A percentile compares a stretch with the other conserved stretches of the same genome.
phyloP scores from a whole-genome alignment of 2,113 vertebrate species.

The Pongo abelii region DNA sequence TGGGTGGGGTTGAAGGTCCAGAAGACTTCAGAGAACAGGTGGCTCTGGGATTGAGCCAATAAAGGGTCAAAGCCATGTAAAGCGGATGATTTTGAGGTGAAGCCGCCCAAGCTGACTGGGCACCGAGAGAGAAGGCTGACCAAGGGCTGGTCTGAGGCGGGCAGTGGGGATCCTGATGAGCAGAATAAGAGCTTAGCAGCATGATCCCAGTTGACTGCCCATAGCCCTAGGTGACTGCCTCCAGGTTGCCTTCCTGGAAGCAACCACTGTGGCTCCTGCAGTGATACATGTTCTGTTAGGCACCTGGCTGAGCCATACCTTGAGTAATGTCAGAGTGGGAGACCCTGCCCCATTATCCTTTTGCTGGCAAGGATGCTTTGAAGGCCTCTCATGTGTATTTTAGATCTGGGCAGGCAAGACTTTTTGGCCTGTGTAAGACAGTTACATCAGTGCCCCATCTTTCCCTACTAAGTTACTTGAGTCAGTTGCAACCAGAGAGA shows the following conservation, averaged over 20 bases:
- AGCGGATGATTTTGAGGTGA: background rate
- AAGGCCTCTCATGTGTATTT: background rate
- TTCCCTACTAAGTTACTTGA: background rate
- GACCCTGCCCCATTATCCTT: no score
- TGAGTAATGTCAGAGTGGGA: accelerated
- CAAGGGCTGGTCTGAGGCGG: accelerated
- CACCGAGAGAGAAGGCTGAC: background rate
- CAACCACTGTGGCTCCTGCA: accelerated
- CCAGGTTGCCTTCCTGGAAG: background rate
- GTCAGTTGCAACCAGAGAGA: background rate
- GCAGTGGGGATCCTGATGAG: accelerated
- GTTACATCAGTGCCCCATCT: background rate
- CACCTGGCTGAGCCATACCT: accelerated
- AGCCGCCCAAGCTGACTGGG: no score
- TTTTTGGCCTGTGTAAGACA: background rate
- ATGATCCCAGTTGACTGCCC: background rate
- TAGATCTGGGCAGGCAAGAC: background rate
- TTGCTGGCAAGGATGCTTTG: background rate
- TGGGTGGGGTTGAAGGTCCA: background rate
- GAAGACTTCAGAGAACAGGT: background rate
- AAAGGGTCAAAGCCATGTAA: background rate
- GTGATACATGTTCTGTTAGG: background rate
- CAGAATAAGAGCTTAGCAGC: background rate
- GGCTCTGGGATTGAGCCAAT: background rate
- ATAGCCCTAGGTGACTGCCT: accelerated